Evolutionary conservation across 2,888 invertebrate species (phyloP), one percentile per base, ranked within the genome.

Genomic region (Atrina japonica): DNA sequence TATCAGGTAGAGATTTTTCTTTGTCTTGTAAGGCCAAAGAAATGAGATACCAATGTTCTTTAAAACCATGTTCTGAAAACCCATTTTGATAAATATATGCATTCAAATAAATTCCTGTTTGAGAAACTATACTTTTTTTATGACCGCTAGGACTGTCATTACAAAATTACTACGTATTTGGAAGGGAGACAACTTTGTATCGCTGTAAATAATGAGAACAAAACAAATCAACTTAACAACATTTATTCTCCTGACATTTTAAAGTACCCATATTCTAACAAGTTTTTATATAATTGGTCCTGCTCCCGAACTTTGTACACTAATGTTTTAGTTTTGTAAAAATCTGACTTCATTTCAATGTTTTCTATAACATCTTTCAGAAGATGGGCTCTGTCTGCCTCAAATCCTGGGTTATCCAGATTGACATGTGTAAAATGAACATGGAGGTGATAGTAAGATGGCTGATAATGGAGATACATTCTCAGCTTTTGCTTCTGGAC

Each of bases 361-460:
- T 99, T 99, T 88, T 94, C 94, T 61, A 99, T 98, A 64, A 98
- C 96, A 7, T 95, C 95, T 53, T 95, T 93, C 14, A 99, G 92
- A 67, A 98, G 91, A 90, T 98, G 97, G 0, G 97, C 95, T 86
- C 95, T 95, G 88, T 97, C 97, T 16, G 94, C 94, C 91, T 94
- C 93, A 84, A 95, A 95, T 35, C 97, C 95, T 91, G 90, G 84
- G 5, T 87, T 86, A 14, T 89, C 87, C 59, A 84, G 83, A 35
- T 80, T 83, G 2, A 98, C 89, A 68, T 90, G 86, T 14, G 96
- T 96, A 86, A 98, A 96, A 90, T 99, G 99, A 0, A 99, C 93
- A 89, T 99, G 99, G 0, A 99, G 92, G 89, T 99, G 98, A 91
- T 97, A 98, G 92, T 97, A 99, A 0, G 97, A 96, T 0, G 99